Conservation (phyloP, 2,888 invertebrate genomes). For the Ariolimax columbianus region DNA sequence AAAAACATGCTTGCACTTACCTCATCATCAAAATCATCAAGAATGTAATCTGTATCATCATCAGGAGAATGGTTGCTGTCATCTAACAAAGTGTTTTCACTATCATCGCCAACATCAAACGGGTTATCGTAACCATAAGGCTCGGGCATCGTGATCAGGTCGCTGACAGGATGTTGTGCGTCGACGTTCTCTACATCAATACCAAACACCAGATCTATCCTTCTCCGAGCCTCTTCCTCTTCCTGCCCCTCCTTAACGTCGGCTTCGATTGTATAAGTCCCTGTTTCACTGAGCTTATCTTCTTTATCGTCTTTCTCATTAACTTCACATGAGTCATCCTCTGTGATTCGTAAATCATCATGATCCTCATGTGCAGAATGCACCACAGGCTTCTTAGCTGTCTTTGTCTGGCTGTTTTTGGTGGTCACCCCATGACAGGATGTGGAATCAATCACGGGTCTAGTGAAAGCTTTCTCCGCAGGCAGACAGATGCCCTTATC, state of each 20-base stretch:
- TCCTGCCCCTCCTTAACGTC: slow-evolving; percentile 65
- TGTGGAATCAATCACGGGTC: slow-evolving; percentile 41
- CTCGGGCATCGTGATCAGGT: neutral
- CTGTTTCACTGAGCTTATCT: slow-evolving; percentile 86
- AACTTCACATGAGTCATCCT: slow-evolving; percentile 23
- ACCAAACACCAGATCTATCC: slow-evolving; percentile 88
- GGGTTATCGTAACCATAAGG: slow-evolving; percentile 42
- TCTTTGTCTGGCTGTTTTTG: neutral
- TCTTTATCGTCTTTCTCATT: slow-evolving; percentile 53
- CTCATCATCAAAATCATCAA: slow-evolving; percentile 41
- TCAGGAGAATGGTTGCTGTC: slow-evolving; percentile 35
- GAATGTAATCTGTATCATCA: slow-evolving; percentile 27
- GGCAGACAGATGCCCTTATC: slow-evolving; percentile 47
- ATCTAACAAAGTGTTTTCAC: slow-evolving; percentile 46
- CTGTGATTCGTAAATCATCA: slow-evolving; percentile 39
- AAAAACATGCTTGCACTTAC: slow-evolving; percentile 11
- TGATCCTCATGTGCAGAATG: slow-evolving; percentile 2
- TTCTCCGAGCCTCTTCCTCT: slow-evolving; percentile 88
- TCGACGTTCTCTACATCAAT: slow-evolving; percentile 64
- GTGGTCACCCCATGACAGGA: neutral
- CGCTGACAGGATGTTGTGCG: slow-evolving; percentile 50
- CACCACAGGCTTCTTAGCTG: neutral
- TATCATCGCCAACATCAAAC: slow-evolving; percentile 53
- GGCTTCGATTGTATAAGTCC: slow-evolving; percentile 94
- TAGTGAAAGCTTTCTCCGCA: neutral